phyloP scores from a whole-genome alignment of 1,140 invertebrate species.

The Stenopsyche tienmushanensis region DNA sequence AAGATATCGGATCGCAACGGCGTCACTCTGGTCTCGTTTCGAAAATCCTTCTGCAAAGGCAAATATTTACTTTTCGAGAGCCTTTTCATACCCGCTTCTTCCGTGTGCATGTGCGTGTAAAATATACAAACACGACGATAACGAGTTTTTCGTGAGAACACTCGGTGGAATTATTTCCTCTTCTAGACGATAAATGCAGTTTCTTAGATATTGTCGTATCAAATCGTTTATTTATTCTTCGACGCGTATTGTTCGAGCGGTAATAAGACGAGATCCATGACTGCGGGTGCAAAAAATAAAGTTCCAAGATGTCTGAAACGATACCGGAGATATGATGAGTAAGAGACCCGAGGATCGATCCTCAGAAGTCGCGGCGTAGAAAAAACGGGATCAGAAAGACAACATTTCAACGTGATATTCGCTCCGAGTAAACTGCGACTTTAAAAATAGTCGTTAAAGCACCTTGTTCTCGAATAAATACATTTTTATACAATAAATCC shows the following conservation, averaged over 20 bases:
- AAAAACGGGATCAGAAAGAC: conserved; percentile 1
- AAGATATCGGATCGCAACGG: background rate
- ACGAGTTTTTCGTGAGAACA: background rate
- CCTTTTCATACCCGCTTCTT: no score
- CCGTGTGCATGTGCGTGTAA: no score
- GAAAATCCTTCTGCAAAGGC: no score
- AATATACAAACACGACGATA: no score
- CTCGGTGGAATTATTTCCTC: background rate
- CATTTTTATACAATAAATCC: background rate
- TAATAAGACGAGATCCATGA: conserved; percentile 12
- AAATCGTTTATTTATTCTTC: conserved; percentile 8
- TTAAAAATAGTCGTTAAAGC: conserved; percentile 4
- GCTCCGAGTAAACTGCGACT: background rate
- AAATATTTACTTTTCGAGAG: no score
- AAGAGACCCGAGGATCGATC: background rate
- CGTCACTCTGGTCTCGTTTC: background rate
- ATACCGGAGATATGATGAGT: conserved; percentile 13
- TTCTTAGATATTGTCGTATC: background rate
- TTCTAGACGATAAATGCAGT: background rate
- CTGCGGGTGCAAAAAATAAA: background rate
- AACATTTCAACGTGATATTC: conserved; percentile 9
- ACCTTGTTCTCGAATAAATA: background rate
- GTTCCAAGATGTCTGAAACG: conserved; percentile 12
- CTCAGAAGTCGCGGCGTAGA: background rate
- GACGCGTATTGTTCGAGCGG: conserved; percentile 1